A percentile compares a stretch with the other conserved stretches of the same genome.
These are phyloP conservation scores for Eulemur rubriventer DNA, from an alignment of 2,797 vertebrate species.

Conservation along the genomic window DNA sequence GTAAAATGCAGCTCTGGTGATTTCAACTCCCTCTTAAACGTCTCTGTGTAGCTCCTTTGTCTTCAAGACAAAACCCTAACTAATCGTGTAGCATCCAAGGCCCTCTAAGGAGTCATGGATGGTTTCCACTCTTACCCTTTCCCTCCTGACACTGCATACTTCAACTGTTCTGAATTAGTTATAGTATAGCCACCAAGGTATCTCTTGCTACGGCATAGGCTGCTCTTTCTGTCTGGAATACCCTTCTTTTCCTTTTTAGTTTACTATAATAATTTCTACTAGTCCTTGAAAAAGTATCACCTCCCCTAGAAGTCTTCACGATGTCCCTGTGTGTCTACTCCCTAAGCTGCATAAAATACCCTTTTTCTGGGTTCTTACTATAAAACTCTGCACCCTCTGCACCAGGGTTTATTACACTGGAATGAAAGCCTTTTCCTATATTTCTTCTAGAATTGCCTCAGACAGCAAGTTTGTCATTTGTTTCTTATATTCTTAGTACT, in stretches of 20 bases:
- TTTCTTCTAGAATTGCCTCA: not conserved
- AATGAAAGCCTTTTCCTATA: not conserved
- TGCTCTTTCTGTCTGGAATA: not conserved
- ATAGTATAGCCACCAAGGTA: not conserved
- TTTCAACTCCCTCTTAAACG: not conserved
- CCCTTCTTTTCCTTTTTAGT: not conserved
- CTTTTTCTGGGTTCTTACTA: not conserved
- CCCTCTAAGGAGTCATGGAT: not conserved
- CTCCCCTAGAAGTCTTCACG: not conserved
- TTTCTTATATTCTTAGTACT: not conserved
- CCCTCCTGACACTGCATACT: not conserved
- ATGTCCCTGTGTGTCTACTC: not conserved
- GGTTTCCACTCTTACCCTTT: not conserved
- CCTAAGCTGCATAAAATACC: not conserved
- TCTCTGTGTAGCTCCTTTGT: not conserved
- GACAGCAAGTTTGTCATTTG: not conserved
- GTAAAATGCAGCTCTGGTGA: not conserved
- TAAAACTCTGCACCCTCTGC: not conserved
- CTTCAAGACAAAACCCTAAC: not conserved
- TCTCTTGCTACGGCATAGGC: not conserved
- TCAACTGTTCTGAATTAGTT: not conserved
- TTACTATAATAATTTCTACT: not conserved
- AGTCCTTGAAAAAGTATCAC: not conserved
- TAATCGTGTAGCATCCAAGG: not conserved
- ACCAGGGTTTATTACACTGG: not conserved